Base-by-base conservation (phyloP, 2,113 vertebrate genomes). In the Salvelinus namaycush region DNA sequence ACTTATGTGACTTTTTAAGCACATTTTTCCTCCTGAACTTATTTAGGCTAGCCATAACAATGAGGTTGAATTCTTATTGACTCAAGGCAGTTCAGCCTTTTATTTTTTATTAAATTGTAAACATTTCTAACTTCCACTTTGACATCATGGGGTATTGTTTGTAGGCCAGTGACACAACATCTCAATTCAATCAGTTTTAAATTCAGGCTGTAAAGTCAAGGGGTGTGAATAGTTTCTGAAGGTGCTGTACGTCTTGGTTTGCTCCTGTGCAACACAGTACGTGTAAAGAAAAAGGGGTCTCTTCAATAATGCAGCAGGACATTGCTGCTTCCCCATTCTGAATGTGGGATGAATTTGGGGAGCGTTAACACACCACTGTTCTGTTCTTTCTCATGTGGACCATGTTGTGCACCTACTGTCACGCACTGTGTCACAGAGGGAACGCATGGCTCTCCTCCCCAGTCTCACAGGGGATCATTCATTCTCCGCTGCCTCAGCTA, bases 291-390 rank as follows among this genome's bases (percentile, higher is more conserved):
- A 62, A 79, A 54, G 22, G 78, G 74, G 31, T 78, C 73, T 87
- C 72, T 82, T 90, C 75, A 87, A 87, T 91, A 86, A 90, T 85
- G 87, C 39, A 90, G 76, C 73, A 80, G 74, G 72, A 54, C 67
- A 51, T 26, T 13, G 22, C 26, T 5, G 22, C 26, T 48, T 76
- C 70, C 74, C 83, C 79, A 20, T 60, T 86, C 78, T 82, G 54
- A 77, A 83, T 83, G 81, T 13, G 76, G 75, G 70, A 66, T 59
- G 77, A 76, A 85, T 85, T 84, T 81, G 57, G 80, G 70, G 64
- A 80, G 51, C 3, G 64, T 66, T 66, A 24, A 4, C 64, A 66
- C 64, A 66, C 64, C 12, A 66, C 22, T 8, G n/a, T 39, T 39
- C 39, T 39, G 39, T 24, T 64, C 66, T 69, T 65, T 70, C 72